A percentile compares a stretch with the other conserved stretches of the same genome.
Evolutionary conservation across 2,888 invertebrate genomes (phyloP).

Genomic region (Beris chalybata): DNA sequence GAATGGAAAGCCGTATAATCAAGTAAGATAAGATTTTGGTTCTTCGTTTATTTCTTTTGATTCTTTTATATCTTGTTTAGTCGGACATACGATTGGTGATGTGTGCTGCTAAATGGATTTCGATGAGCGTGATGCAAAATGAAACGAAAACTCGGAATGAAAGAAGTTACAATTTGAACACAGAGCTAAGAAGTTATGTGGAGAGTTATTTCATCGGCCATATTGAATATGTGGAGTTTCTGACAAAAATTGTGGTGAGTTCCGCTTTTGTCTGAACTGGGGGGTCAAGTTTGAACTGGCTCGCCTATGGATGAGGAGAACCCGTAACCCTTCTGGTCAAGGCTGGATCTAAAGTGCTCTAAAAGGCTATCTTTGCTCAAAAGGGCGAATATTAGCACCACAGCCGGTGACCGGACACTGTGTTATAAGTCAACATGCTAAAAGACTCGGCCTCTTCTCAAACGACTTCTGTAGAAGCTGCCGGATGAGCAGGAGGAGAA

Average conservation of each 20-base stretch:
- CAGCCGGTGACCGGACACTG: too few relatives aligned
- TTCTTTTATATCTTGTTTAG: slow-evolving; percentile 12
- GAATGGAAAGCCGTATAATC: slow-evolving; percentile 13
- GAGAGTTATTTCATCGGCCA: slow-evolving; percentile 8
- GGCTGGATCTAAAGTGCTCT: too few relatives aligned
- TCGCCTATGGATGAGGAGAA: too few relatives aligned
- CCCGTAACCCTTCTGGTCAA: too few relatives aligned
- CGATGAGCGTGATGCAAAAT: not conserved
- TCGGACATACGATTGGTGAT: not conserved
- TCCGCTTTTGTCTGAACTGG: not conserved
- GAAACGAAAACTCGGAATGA: slow-evolving; percentile 2
- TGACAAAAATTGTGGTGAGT: slow-evolving; percentile 9
- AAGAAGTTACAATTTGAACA: not conserved
- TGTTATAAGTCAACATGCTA: too few relatives aligned
- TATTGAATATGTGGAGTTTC: not conserved
- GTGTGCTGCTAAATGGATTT: slow-evolving; percentile 13
- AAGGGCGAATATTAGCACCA: too few relatives aligned
- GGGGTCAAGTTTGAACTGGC: not conserved
- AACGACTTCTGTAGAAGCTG: too few relatives aligned
- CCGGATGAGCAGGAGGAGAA: too few relatives aligned
- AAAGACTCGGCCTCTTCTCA: too few relatives aligned
- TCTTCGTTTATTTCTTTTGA: not conserved
- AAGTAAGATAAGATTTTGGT: slow-evolving; percentile 18
- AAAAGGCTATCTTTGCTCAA: too few relatives aligned
- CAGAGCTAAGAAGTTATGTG: slow-evolving; percentile 8